These are phyloP conservation scores for Microctenopoma steveboyesi DNA, from an alignment of 2,797 vertebrate species.

Conservation along the genomic window DNA sequence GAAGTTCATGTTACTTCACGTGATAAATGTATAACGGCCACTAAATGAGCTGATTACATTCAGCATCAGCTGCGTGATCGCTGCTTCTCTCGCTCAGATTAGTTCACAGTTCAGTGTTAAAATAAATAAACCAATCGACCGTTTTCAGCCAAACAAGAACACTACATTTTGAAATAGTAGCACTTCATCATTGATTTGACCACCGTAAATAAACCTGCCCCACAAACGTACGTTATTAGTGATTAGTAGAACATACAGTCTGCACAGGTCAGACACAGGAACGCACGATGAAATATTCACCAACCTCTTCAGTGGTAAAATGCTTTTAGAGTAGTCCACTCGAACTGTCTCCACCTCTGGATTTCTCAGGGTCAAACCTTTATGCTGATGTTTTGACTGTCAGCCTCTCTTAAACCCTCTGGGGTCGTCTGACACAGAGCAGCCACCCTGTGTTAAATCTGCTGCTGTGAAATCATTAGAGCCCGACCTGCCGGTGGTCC, in stretches of 20 bases:
- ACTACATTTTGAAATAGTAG: too few relatives aligned
- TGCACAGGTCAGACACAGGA: neutral
- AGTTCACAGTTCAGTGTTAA: too few relatives aligned
- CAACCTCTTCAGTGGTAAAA: conserved; percentile 14
- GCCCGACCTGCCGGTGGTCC: conserved; percentile 69
- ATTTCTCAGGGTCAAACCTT: conserved; percentile 65
- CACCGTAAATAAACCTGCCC: too few relatives aligned
- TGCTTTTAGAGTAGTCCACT: conserved; percentile 53
- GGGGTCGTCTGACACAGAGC: conserved; percentile 71
- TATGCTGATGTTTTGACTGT: conserved; percentile 70
- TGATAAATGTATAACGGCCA: too few relatives aligned
- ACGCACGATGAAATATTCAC: neutral
- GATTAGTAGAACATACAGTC: too few relatives aligned
- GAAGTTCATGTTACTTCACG: too few relatives aligned
- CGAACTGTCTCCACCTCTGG: conserved; percentile 46
- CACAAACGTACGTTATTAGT: too few relatives aligned
- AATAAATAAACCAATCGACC: neutral
- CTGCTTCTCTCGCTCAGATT: neutral
- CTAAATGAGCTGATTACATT: neutral
- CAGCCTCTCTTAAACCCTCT: conserved; percentile 49
- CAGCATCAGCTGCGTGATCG: too few relatives aligned
- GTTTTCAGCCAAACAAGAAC: neutral
- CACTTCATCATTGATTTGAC: too few relatives aligned
- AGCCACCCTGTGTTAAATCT: conserved; percentile 71
- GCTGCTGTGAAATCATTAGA: conserved; percentile 77